Evolutionary conservation across 2,888 invertebrate genomes (phyloP).

Genomic region (Eudemis profundana): DNA sequence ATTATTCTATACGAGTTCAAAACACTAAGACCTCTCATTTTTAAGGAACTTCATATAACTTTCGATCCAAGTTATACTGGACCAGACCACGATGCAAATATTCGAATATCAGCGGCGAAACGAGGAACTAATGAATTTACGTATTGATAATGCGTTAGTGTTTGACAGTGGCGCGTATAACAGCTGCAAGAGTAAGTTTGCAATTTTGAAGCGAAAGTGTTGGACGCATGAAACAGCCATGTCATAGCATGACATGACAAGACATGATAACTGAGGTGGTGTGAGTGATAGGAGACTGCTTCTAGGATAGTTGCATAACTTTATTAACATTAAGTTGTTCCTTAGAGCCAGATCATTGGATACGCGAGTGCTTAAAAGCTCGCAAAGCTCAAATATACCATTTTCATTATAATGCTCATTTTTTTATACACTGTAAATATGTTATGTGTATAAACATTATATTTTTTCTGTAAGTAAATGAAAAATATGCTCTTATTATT

Average conservation of each 20-base stretch:
- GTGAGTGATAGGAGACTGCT: not conserved
- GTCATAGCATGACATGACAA: constrained; percentile 40
- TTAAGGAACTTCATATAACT: not conserved
- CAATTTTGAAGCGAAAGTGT: constrained; percentile 62
- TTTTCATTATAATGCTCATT: too few species aligned
- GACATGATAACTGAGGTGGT: constrained; percentile 23
- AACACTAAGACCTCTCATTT: not conserved
- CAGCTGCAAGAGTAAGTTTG: constrained; percentile 29
- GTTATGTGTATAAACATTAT: too few species aligned
- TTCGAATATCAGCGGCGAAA: constrained; percentile 1
- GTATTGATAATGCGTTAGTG: not conserved
- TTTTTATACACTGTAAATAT: too few species aligned
- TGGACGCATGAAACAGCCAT: constrained; percentile 42
- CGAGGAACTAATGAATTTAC: not conserved
- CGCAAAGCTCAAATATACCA: too few species aligned
- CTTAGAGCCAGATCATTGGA: constrained; percentile 26
- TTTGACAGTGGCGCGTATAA: constrained; percentile 13
- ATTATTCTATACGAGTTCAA: constrained; percentile 23
- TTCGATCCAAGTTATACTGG: constrained; percentile 4
- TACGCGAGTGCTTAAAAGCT: too few species aligned
- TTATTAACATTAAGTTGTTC: not conserved
- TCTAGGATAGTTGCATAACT: constrained; percentile 1
- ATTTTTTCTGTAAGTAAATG: too few species aligned
- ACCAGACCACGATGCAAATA: constrained; percentile 7
- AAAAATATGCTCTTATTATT: too few species aligned